Evolutionary conservation across 2,797 vertebrate species (phyloP).

Genomic region (Hypotaenidia okinawae): DNA sequence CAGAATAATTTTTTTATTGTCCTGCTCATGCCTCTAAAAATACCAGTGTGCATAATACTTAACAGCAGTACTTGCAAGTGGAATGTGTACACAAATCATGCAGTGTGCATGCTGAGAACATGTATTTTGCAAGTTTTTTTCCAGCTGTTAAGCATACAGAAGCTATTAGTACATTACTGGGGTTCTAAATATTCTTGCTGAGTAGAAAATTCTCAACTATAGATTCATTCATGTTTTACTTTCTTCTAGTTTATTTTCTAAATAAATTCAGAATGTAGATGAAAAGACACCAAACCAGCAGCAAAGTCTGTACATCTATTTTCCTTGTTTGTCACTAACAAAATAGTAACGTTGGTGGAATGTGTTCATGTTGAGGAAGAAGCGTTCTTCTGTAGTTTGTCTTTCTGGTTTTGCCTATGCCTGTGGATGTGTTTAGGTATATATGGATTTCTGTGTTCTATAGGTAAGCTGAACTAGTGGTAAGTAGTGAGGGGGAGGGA

Average conservation of each 20-base stretch:
- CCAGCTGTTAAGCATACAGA: conserved; percentile 34
- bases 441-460: background rate
- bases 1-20: conserved; percentile 62
- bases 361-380: background rate
- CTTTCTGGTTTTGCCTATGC: background rate
- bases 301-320: background rate
- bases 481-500: background rate
- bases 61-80: conserved; percentile 30
- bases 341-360: background rate
- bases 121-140: conserved; percentile 24
- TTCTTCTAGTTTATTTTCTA: conserved; percentile 42
- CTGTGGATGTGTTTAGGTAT: background rate
- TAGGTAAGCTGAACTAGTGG: background rate
- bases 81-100: conserved; percentile 41
- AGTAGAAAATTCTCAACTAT: conserved; percentile 19
- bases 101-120: conserved; percentile 51
- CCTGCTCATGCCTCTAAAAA: conserved; percentile 19
- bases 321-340: background rate
- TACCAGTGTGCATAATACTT: conserved; percentile 37
- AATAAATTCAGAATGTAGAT: background rate
- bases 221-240: conserved; percentile 15
- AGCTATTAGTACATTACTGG: background rate
- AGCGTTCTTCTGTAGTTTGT: conserved; percentile 8
- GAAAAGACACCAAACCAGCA: background rate
- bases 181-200: conserved; percentile 43